Conservation (phyloP, 2,888 invertebrate genomes). For the Hypolimnas misippus region DNA sequence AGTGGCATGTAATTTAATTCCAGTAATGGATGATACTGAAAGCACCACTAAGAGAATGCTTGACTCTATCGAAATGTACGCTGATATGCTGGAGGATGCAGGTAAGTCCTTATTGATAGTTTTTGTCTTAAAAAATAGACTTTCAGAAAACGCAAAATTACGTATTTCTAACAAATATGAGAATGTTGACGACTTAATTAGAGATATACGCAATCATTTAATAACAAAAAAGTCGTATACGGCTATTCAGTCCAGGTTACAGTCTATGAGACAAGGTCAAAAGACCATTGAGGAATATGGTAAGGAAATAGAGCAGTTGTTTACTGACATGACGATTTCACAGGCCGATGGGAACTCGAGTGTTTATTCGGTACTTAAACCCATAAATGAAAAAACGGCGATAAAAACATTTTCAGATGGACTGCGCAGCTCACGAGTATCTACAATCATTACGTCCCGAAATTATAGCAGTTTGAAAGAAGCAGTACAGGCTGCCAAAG, state of each 20-base stretch:
- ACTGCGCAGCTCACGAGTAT: slow-evolving; percentile 36
- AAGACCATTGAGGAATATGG: slow-evolving; percentile 28
- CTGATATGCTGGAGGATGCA: not conserved
- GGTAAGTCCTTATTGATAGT: slow-evolving; percentile 7
- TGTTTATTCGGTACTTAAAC: slow-evolving; percentile 31
- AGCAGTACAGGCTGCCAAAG: slow-evolving; percentile 4
- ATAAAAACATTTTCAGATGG: slow-evolving; percentile 41
- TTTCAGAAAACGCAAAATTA: slow-evolving; percentile 7
- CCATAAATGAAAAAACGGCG: slow-evolving; percentile 41
- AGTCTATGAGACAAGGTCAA: slow-evolving; percentile 19
- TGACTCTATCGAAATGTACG: slow-evolving; percentile 6
- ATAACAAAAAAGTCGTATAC: slow-evolving; percentile 34
- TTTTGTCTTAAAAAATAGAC: slow-evolving; percentile 5
- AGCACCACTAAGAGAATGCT: slow-evolving; percentile 6
- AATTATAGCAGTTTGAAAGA: slow-evolving; percentile 4
- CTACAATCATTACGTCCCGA: slow-evolving; percentile 34
- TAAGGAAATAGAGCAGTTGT: slow-evolving; percentile 32
- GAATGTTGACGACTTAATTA: slow-evolving; percentile 4
- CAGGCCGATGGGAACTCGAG: slow-evolving; percentile 37
- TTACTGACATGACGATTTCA: slow-evolving; percentile 42
- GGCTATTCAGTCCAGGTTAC: slow-evolving; percentile 23
- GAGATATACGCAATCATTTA: slow-evolving; percentile 32
- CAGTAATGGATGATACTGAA: slow-evolving; percentile 6
- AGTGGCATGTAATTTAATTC: slow-evolving; percentile 4
- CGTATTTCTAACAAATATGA: slow-evolving; percentile 7